Conservation (phyloP, 2,113 vertebrate species). For the Sylvilagus bachmani region DNA sequence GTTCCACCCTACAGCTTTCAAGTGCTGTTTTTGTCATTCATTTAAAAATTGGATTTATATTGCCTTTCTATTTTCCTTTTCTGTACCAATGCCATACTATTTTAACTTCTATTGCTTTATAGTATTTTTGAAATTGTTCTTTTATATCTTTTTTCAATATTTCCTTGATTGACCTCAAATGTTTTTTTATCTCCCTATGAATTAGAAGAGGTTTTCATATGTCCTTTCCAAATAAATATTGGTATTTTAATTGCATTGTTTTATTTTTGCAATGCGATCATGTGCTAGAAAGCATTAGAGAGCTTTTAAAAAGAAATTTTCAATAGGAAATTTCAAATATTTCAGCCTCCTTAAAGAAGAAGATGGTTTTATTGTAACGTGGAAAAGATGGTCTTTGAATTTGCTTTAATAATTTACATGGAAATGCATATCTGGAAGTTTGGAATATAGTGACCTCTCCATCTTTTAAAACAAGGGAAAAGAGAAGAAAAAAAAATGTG, state of each 20-base stretch:
- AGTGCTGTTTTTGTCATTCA: background rate
- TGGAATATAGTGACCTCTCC: background rate
- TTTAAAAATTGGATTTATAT: background rate
- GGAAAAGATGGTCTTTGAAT: background rate
- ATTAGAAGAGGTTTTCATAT: background rate
- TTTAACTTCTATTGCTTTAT: background rate
- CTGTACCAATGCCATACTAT: background rate
- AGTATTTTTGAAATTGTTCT: background rate
- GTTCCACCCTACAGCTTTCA: background rate
- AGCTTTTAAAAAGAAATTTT: background rate
- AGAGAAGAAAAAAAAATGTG: background rate
- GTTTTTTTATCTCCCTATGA: constrained; percentile 8
- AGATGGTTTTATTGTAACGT: background rate
- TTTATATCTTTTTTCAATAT: constrained; percentile 24
- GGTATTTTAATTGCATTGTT: background rate
- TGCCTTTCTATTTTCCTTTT: background rate
- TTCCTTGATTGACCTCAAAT: background rate
- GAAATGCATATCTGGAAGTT: background rate
- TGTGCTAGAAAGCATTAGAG: background rate
- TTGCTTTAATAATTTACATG: background rate
- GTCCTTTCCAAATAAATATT: background rate
- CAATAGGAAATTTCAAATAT: background rate
- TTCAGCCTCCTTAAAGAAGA: background rate
- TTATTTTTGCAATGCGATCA: background rate
- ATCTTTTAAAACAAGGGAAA: background rate